A percentile compares a stretch with the other conserved stretches of the same genome.
phyloP scores from a whole-genome alignment of 2,797 vertebrate genomes.

The Clamator glandarius region DNA sequence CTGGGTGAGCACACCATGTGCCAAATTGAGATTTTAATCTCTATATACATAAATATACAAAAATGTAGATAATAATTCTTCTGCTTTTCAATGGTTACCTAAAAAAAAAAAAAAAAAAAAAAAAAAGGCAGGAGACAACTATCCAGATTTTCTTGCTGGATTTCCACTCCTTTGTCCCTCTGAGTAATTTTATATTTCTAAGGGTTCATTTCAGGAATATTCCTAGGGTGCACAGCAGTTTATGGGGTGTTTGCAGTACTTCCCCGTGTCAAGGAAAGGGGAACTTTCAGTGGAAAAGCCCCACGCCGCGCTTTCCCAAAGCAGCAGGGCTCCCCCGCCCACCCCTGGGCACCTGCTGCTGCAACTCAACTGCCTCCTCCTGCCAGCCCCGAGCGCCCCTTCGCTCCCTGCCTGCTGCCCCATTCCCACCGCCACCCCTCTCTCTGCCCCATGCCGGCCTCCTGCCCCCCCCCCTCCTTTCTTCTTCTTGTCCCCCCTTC shows the following conservation, averaged over 20 bases:
- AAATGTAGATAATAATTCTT: too few species aligned
- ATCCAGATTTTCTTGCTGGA: background rate
- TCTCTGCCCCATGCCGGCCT: too few species aligned
- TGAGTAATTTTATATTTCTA: background rate
- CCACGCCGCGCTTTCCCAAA: background rate
- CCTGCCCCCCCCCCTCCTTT: too few species aligned
- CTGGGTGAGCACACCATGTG: background rate
- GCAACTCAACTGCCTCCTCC: slow-evolving; percentile 33
- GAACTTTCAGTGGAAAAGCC: background rate
- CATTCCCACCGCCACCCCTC: too few species aligned
- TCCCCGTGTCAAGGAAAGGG: background rate
- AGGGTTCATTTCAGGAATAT: slow-evolving; percentile 15
- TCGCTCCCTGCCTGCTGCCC: too few species aligned
- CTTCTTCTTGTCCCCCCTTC: too few species aligned
- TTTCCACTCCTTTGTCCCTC: rapidly evolving
- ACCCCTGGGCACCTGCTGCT: slow-evolving; percentile 57
- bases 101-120: background rate
- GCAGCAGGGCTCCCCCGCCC: background rate
- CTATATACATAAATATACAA: background rate
- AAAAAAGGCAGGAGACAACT: background rate
- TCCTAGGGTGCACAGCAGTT: background rate
- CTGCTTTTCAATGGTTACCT: background rate
- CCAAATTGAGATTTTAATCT: background rate
- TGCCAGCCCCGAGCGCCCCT: background rate
- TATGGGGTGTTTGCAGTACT: background rate